Base-by-base conservation (phyloP, 2,113 vertebrate genomes). In the Camelus bactrianus region DNA sequence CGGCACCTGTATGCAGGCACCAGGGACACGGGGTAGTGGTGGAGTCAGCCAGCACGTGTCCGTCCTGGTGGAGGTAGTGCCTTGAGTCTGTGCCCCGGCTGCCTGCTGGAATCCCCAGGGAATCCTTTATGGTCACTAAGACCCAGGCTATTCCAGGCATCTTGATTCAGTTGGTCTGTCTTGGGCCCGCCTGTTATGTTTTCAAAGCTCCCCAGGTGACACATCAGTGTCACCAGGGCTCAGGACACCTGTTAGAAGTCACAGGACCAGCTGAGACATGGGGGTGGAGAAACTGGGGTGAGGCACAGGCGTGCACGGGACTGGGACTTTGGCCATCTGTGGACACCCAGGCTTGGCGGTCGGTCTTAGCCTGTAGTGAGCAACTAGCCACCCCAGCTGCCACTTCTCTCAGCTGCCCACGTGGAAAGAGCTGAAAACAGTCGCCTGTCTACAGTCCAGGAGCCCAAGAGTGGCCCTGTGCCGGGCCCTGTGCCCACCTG, bases 61-160 rank as follows among this genome's bases (percentile, higher is more conserved):
- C 2, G 50, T 50, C n/a, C 7, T 0, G 32, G 4, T 8, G 14
- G 9, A 24, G 30, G 35, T 13, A 2, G 24, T 14, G 4, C 35
- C 22, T 64, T 3, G 0, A 42, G 52, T 62, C 64, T 89, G 35
- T 30, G 48, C 42, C 26, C 81, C 15, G 50, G 30, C 50, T 75
- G 48, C 67, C 48, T 12, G 9, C 58, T 24, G 28, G 95, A 75
- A 16, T 8, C 75, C 22, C 35, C 82, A 0, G 1, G 60, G 38
- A 64, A 60, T 19, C 60, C 64, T 56, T 24, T 5, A 3, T 1
- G 6, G 22, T 22, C 35, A 38, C 54, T 12, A 9, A 54, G 62
- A 8, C 46, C 6, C 48, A 7, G 46, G 35, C 20, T 9, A 3
- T 19, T 11, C 48, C 11, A 12, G 28, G 58, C 13, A 0, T 76